phyloP scores from a whole-genome alignment of 2,888 invertebrate genomes.

The Hirtodrosophila cameraria region DNA sequence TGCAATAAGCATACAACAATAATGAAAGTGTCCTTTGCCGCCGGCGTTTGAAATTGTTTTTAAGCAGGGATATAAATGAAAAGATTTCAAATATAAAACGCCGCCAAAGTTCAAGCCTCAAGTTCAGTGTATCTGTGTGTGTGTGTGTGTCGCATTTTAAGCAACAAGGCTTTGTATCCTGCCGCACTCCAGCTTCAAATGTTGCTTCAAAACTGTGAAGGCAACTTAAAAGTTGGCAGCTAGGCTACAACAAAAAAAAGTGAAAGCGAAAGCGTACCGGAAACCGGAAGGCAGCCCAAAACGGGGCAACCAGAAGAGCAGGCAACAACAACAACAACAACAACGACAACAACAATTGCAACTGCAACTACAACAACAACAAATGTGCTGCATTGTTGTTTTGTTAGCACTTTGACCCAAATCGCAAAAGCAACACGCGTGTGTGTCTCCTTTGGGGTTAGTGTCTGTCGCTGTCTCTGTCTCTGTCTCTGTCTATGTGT shows the following conservation, averaged over 20 bases:
- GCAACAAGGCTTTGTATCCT: slow-evolving; percentile 40
- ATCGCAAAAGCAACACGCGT: slow-evolving; percentile 48
- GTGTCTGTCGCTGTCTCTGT: no score
- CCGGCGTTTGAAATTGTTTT: slow-evolving; percentile 38
- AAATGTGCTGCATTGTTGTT: slow-evolving; percentile 70
- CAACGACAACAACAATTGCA: slow-evolving; percentile 9
- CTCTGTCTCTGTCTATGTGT: neutral
- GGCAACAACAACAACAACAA: slow-evolving; percentile 26
- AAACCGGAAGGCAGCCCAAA: slow-evolving; percentile 41
- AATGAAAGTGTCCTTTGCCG: slow-evolving; percentile 37
- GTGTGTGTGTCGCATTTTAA: slow-evolving; percentile 33
- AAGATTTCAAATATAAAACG: slow-evolving; percentile 23
- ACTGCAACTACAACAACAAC: slow-evolving; percentile 38
- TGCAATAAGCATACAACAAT: slow-evolving; percentile 27
- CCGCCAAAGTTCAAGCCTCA: slow-evolving; percentile 50
- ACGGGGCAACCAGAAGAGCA: slow-evolving; percentile 32
- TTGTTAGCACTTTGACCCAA: slow-evolving; percentile 73
- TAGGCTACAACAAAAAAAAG: slow-evolving; percentile 42
- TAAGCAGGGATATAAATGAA: neutral
- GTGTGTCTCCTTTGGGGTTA: slow-evolving; percentile 7
- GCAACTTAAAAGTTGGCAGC: slow-evolving; percentile 44
- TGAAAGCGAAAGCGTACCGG: slow-evolving; percentile 25
- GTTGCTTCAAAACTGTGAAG: slow-evolving; percentile 36
- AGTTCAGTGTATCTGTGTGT: slow-evolving; percentile 34
- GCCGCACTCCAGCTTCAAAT: slow-evolving; percentile 23